Base-by-base conservation (phyloP, 2,888 invertebrate genomes). In the Nomada fabriciana region DNA sequence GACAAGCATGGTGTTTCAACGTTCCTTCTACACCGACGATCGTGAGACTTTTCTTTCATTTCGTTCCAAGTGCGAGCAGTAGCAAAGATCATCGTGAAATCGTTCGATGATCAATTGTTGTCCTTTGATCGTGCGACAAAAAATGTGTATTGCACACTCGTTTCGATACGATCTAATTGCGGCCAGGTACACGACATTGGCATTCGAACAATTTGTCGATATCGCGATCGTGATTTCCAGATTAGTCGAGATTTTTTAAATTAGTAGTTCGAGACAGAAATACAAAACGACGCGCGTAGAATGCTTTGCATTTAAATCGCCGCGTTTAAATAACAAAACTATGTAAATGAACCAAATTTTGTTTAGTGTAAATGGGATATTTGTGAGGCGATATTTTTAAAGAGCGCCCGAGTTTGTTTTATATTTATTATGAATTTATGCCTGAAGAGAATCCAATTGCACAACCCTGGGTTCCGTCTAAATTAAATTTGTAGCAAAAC, bases 1-100 rank as follows among this genome's bases (percentile, higher is more conserved):
- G 83, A 63, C n/a, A 11, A 9, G 78, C 63, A 83, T 82, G 20
- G 29, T 57, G 36, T 15, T 53, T 67, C 36, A n/a, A 61, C 25
- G 52, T 69, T 68, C 64, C 52, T 43, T 42, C 29, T 36, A n/a
- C 29, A 36, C 25, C 13, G n/a, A 15, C 13, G 20, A 43, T 13
- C 18, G 9, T n/a, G 50, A 36, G n/a, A 25, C 36, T 52, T 60
- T 50, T 50, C 50, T 47, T 15, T 47, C 25, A 5, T 20, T 55
- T 25, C 3, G 36, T n/a, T 60, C 20, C 10, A 53, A 53, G 10
- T n/a, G 18, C n/a, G n/a, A n/a, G n/a, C n/a, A 10, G n/a, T 53
- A 9, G n/a, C n/a, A 57, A 57, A 13, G 23, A 9, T 42, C 65
- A 29, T 29, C 29, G 52, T n/a, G n/a, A 65, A 52, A 29, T 29